Conservation (phyloP, 2,113 vertebrate genomes). For the human region GRCh38 chr4:25174001-25174500, state of each 20-base stretch:
- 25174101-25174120: neutral
- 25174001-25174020: neutral
- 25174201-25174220: neutral
- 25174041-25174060: neutral
- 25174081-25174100: neutral
- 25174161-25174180: neutral
- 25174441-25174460: neutral
- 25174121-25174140: neutral
- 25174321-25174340: neutral
- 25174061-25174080: neutral
- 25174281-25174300: neutral
- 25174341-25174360: neutral
- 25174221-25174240: neutral
- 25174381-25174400: too few relatives aligned
- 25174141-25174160: neutral
- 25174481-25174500: neutral
- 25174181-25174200: neutral
- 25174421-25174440: neutral
- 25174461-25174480: neutral
- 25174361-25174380: neutral
- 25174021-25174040: neutral
- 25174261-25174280: neutral
- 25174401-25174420: neutral
- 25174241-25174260: neutral
- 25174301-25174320: neutral